Evolutionary conservation across 2,888 invertebrate species (phyloP).

Genomic region (Meliscaeva auricollis): DNA sequence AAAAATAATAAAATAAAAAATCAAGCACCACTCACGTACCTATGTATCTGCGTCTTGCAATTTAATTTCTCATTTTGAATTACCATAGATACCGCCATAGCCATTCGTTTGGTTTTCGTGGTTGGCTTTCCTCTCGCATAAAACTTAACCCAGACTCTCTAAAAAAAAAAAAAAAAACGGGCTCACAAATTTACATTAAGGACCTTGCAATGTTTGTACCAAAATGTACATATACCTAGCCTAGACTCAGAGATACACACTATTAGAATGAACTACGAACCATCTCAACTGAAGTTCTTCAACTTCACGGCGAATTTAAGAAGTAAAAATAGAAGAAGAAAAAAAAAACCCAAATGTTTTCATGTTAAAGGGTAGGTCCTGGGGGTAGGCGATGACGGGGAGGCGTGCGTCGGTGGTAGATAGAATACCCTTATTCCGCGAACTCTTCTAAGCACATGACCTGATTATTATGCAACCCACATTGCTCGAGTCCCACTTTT

Average conservation of each 20-base stretch:
- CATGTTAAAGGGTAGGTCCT: conserved; percentile 18
- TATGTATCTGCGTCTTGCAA: conserved; percentile 56
- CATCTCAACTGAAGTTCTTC: conserved; percentile 20
- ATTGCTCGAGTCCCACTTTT: conserved; percentile 70
- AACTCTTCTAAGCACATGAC: conserved; percentile 73
- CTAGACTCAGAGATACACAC: background rate
- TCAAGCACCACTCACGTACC: conserved; percentile 34
- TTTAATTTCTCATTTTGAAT: conserved; percentile 75
- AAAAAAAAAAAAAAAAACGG: too few relatives aligned
- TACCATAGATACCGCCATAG: conserved; percentile 69
- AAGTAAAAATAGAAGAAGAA: background rate
- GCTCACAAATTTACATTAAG: conserved; percentile 73
- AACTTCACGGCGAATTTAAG: background rate
- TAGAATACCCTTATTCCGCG: conserved; percentile 53
- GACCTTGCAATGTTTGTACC: conserved; percentile 40
- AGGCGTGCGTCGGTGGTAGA: background rate
- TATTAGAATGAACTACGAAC: background rate
- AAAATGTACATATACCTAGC: conserved; percentile 4
- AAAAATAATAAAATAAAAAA: conserved; percentile 12
- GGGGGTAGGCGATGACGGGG: background rate
- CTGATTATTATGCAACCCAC: conserved; percentile 75
- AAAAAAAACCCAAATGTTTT: background rate
- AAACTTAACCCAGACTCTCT: conserved; percentile 37
- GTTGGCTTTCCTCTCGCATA: conserved; percentile 31
- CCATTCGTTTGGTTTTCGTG: conserved; percentile 52